Base-by-base conservation (phyloP, 1,140 invertebrate species). In the Panagrolaimus sp. region DNA sequence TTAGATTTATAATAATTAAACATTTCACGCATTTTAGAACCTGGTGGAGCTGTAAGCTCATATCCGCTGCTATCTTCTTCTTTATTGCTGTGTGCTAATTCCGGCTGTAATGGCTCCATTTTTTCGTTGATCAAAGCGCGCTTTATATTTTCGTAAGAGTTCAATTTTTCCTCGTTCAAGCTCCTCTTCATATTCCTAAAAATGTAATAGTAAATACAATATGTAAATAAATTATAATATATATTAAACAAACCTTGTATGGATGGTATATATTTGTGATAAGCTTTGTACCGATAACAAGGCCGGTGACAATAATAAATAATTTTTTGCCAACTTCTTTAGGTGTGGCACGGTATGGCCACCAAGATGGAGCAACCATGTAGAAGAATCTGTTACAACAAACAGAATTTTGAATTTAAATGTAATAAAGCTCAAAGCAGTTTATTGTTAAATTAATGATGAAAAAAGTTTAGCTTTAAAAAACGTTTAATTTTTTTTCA, bases 81-180 rank as follows among this genome's bases (percentile, higher is more conserved):
- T 57, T 57, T 20, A 20, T 57, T 27, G 51, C 51, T 27, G 16
- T 16, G 9, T 14, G 51, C 9, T 25, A 7, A 2, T 38, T 38
- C 11, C 27, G 14, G n/a, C 20, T 13, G 20, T 11, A 0, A 57
- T 11, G 51, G 51, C 51, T n/a, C 20, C n/a, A 1, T 11, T 27
- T 13, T 20, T 57, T 57, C 51, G 51, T 27, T 57, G 20, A 27
- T 20, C 51, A 27, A 57, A 57, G 20, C 4, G n/a, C 20, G 51
- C 51, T 27, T 57, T 57, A 57, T 57, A 57, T 27, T 57, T 57
- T 57, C 27, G 20, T 11, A 57, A 16, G 51, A 57, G 51, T 20
- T 20, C 51, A 27, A 57, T 57, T 57, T 57, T 57, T 57, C 51
- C 51, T 57, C n/a, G 51, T 57, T 57, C 51, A 27, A 57, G 51